Conservation (phyloP, 2,888 invertebrate genomes). For the Pristionchus entomophagus region DNA sequence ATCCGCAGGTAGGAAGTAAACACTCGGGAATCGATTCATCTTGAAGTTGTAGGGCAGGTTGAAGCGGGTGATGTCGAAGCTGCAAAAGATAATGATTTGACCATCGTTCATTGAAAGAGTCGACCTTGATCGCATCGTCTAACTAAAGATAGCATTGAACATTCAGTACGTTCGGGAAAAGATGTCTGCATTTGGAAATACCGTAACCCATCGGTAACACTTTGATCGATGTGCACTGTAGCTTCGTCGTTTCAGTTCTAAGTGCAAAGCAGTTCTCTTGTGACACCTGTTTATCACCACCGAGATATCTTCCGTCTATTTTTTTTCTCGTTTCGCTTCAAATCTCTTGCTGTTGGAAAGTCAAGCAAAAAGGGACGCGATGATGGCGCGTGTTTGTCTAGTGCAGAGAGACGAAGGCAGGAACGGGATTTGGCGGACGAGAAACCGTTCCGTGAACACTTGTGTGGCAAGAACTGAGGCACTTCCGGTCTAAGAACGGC, state of each 20-base stretch:
- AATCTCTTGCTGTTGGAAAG: slow-evolving; percentile 11
- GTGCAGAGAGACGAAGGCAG: background rate
- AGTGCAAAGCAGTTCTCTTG: too few relatives aligned
- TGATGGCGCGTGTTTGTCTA: slow-evolving; percentile 21
- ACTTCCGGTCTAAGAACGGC: background rate
- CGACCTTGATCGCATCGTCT: too few relatives aligned
- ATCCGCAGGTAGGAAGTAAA: slow-evolving; percentile 31
- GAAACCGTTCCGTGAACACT: slow-evolving; percentile 36
- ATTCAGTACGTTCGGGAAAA: too few relatives aligned
- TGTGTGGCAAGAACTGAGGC: background rate
- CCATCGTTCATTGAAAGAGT: too few relatives aligned
- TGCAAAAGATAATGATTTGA: background rate
- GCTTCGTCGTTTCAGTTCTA: too few relatives aligned
- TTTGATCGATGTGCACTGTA: too few relatives aligned
- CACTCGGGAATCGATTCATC: slow-evolving; percentile 23
- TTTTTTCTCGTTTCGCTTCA: background rate
- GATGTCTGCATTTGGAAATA: too few relatives aligned
- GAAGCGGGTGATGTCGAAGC: background rate
- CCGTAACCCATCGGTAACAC: too few relatives aligned
- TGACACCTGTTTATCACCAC: background rate
- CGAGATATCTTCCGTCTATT: background rate
- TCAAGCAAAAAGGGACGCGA: background rate
- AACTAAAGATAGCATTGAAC: too few relatives aligned
- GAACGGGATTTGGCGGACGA: slow-evolving; percentile 33
- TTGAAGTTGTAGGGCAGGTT: slow-evolving; percentile 24